phyloP scores from a whole-genome alignment of 2,888 invertebrate species.

The Drosophila nigritarsus region DNA sequence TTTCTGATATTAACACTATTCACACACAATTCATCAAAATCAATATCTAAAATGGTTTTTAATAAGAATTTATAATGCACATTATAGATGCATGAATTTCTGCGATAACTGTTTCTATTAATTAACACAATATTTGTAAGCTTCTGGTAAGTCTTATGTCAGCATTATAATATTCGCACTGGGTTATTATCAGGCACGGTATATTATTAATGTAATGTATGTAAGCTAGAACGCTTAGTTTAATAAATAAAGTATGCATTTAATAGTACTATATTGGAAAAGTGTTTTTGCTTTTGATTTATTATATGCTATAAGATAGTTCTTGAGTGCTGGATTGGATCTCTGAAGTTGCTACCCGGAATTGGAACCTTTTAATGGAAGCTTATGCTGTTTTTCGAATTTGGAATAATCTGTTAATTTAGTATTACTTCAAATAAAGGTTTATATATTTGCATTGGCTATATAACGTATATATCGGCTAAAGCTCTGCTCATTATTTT shows the following conservation, averaged over 20 bases:
- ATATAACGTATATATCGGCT: constrained; percentile 9
- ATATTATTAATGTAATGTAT: constrained; percentile 32
- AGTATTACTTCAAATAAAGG: not conserved
- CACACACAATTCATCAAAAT: constrained; percentile 50
- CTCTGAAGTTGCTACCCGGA: not conserved
- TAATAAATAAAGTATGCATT: constrained; percentile 62
- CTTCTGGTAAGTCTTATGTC: constrained; percentile 55
- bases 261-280: constrained; percentile 36
- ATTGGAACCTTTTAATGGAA: not conserved
- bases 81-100: constrained; percentile 43
- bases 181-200: constrained; percentile 33
- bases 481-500: not conserved
- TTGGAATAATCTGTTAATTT: not conserved
- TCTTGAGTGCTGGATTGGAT: constrained; percentile 24
- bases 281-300: constrained; percentile 47
- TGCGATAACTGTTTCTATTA: constrained; percentile 43
- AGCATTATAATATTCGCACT: constrained; percentile 18
- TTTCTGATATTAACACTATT: constrained; percentile 75
- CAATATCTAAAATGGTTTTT: not conserved
- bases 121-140: constrained; percentile 26
- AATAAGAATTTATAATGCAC: constrained; percentile 43
- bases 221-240: constrained; percentile 51
- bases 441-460: not conserved
- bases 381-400: not conserved
- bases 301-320: constrained; percentile 28